Evolutionary conservation across 2,797 vertebrate species (phyloP).

Genomic region (Sylvilagus floridanus): DNA sequence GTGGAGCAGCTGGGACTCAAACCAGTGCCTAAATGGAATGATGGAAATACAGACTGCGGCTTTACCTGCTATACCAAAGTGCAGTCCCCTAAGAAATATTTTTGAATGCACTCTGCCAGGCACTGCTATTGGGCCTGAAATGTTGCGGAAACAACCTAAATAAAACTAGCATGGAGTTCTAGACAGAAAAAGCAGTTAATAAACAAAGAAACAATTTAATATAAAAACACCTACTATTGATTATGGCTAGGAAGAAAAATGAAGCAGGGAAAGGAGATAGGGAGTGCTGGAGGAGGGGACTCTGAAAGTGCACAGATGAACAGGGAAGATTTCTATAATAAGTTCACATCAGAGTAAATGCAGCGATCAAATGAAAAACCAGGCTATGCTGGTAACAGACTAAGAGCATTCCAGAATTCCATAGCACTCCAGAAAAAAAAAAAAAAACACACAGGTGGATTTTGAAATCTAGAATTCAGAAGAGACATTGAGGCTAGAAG

Average conservation of each 20-base stretch:
- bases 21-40: too few relatives aligned
- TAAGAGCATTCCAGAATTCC: background rate
- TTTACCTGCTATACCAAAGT: too few relatives aligned
- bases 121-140: background rate
- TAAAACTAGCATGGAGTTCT: background rate
- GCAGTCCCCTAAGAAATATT: background rate
- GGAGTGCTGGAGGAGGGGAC: background rate
- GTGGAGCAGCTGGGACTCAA: too few relatives aligned
- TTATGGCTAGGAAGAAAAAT: background rate
- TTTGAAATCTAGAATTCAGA: background rate
- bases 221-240: background rate
- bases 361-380: background rate
- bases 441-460: background rate
- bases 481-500: background rate
- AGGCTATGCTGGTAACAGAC: background rate
- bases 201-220: background rate
- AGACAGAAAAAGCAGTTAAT: background rate
- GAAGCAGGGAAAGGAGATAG: background rate
- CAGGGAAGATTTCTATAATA: background rate
- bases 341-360: background rate
- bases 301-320: background rate
- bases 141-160: background rate
- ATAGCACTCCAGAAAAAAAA: background rate
- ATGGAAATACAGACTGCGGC: too few relatives aligned
- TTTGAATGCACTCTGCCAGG: background rate